phyloP scores from a whole-genome alignment of 2,113 vertebrate species.

The Brienomyrus brachyistius region DNA sequence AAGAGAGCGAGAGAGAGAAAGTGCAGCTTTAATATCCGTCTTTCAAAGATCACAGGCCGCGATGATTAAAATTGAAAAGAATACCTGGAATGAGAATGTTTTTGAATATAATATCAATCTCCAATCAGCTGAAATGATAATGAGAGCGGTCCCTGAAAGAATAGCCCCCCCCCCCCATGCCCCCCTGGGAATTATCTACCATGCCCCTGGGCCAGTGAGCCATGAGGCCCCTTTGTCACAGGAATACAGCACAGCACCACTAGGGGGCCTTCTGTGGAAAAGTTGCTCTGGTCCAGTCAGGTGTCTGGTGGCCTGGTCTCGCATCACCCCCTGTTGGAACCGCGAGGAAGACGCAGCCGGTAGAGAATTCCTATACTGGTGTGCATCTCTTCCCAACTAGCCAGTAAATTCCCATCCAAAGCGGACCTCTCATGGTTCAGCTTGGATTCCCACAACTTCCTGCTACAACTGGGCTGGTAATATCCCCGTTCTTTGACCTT shows the following conservation, averaged over 20 bases:
- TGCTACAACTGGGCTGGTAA: not conserved
- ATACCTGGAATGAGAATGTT: not conserved
- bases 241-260: not conserved
- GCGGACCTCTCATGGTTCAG: not conserved
- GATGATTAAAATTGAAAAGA: conserved; percentile 32
- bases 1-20: conserved; percentile 27
- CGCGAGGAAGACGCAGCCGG: not conserved
- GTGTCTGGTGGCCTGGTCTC: not conserved
- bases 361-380: not conserved
- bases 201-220: not conserved
- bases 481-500: not conserved
- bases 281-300: not conserved
- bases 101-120: conserved; percentile 49
- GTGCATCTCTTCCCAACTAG: too few species aligned
- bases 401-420: not conserved
- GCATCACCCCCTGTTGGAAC: not conserved
- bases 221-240: not conserved
- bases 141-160: not conserved
- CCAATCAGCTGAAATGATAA: conserved; percentile 25
- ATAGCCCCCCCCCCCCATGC: not conserved
- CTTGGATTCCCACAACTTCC: not conserved
- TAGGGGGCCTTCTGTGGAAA: not conserved
- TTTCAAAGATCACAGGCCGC: conserved; percentile 60
- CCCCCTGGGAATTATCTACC: not conserved
- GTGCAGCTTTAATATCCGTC: conserved; percentile 58